These are phyloP conservation scores for Hypomecis atomaria DNA, from an alignment of 2,888 invertebrate species.

Conservation along the genomic window DNA sequence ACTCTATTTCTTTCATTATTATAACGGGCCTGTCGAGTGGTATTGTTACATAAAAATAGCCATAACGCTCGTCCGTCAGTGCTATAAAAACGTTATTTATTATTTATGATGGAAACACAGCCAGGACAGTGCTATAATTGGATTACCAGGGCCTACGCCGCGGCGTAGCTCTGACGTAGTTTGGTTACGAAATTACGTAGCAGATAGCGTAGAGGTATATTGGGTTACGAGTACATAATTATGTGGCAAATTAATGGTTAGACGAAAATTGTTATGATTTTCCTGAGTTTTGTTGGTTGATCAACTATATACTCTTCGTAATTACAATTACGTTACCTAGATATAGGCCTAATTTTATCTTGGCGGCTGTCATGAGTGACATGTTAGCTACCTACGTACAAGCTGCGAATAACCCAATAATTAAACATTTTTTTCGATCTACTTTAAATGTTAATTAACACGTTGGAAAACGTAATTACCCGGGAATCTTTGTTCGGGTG, in stretches of 20 bases:
- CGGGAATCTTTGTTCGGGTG: no score
- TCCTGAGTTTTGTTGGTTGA: neutral
- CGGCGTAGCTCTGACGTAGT: constrained; percentile 24
- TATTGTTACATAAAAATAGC: constrained; percentile 30
- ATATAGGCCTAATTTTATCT: no score
- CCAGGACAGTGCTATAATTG: constrained; percentile 34
- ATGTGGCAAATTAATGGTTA: constrained; percentile 1
- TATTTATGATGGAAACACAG: constrained; percentile 32
- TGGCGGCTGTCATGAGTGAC: no score
- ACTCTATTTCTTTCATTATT: constrained; percentile 14
- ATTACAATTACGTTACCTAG: no score
- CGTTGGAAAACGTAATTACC: no score
- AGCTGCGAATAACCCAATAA: no score
- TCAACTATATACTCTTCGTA: neutral
- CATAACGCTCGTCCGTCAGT: constrained; percentile 26
- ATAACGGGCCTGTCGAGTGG: constrained; percentile 16
- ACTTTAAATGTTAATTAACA: no score
- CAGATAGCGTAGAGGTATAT: constrained; percentile 13
- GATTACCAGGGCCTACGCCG: constrained; percentile 27
- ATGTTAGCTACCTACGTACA: no score
- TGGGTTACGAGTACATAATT: constrained; percentile 4
- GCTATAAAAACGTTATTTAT: constrained; percentile 33
- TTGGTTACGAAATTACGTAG: constrained; percentile 30
- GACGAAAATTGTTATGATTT: neutral
- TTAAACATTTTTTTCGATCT: no score